Percentiles rank a stretch among this genome's conserved stretches.
phyloP scores from a whole-genome alignment of 2,888 invertebrate species.

The Amphiduros pacificus region DNA sequence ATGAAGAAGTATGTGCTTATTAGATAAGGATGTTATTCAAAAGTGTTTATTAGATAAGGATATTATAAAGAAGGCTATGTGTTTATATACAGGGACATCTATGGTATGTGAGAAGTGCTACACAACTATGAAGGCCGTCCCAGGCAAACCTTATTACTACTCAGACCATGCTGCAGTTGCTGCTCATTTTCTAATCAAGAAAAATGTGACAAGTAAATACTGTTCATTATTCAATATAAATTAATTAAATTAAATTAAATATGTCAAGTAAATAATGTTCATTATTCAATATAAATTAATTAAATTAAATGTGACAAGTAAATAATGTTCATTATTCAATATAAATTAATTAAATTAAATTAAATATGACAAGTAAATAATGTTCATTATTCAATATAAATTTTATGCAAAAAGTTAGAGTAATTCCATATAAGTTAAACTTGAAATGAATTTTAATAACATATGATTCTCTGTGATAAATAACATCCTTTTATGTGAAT shows the following conservation, averaged over 20 bases:
- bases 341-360: no score
- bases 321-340: no score
- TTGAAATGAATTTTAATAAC: no score
- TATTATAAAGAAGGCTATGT: background rate
- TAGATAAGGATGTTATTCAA: background rate
- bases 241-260: background rate
- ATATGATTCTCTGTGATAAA: no score
- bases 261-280: background rate
- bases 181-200: constrained; percentile 37
- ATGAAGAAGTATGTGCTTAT: background rate
- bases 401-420: no score
- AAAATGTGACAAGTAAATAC: constrained; percentile 28
- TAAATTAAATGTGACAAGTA: no score
- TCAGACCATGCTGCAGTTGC: constrained; percentile 57
- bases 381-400: no score
- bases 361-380: no score
- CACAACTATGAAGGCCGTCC: constrained; percentile 46
- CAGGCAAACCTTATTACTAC: constrained; percentile 42
- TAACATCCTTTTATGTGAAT: no score
- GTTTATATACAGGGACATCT: constrained; percentile 38
- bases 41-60: background rate
- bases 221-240: no score
- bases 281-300: no score
- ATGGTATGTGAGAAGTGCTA: constrained; percentile 40
- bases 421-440: no score